Evolutionary conservation across 2,797 vertebrate species (phyloP).

Genomic region (Falco columbarius): DNA sequence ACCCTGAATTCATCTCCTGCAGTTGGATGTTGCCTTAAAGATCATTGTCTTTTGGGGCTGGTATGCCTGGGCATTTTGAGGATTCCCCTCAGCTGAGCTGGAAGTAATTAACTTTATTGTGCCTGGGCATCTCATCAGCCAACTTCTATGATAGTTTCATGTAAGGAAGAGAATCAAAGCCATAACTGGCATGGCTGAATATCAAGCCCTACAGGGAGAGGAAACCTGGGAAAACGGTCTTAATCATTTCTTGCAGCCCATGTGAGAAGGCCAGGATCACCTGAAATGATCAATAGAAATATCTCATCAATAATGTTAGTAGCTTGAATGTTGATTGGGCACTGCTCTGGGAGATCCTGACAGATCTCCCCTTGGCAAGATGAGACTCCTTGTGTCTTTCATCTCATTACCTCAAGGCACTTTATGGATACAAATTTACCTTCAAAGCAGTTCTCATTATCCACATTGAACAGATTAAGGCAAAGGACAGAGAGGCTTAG

Average conservation of each 20-base stretch:
- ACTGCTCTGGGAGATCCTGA: background rate
- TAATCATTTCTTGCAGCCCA: background rate
- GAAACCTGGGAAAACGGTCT: background rate
- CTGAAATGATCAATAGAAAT: background rate
- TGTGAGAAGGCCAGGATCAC: background rate
- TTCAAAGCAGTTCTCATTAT: background rate
- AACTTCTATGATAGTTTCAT: background rate
- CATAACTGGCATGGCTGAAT: background rate
- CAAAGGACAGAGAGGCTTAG: background rate
- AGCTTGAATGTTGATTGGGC: background rate
- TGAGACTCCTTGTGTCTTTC: background rate
- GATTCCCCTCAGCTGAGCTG: background rate
- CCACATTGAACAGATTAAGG: background rate
- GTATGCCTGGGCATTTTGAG: background rate
- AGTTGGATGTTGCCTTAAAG: background rate
- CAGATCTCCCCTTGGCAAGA: background rate
- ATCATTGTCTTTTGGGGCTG: background rate
- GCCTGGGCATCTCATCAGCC: background rate
- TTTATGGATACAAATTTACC: background rate
- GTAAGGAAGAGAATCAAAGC: background rate
- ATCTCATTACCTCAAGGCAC: background rate
- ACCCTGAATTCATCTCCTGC: background rate
- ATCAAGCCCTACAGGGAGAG: background rate
- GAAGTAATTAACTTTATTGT: background rate
- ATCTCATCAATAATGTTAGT: background rate